Evolutionary conservation across 2,888 invertebrate species (phyloP), one percentile per base, ranked within the genome.

Genomic region (Tanytarsus gracilentus): DNA sequence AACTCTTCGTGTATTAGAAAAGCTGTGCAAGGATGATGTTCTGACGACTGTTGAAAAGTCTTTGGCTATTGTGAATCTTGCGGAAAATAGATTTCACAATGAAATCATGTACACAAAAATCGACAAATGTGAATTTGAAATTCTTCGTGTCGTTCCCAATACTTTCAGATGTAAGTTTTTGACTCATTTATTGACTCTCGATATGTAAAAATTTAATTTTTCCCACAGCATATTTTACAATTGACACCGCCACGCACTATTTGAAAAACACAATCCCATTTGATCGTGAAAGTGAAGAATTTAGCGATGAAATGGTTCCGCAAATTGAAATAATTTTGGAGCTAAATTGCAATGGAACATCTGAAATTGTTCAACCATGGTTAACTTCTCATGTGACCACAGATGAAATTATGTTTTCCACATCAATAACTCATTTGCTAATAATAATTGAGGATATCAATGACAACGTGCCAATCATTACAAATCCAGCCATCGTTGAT

Each of bases 381-480:
- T 25, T 50, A 55, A 9, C 25, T 2, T 11, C 23, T 50, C 14
- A 7, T 55, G 16, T 52, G 11, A 33, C 50, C 7, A 63, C 53
- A 5, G 56, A 65, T 3, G 67, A 68, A 53, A 68, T 69, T 48
- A 21, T 55, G 2, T 67, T 65, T 50, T 18, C 65, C 4, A 62
- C 65, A 23, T 64, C 65, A 29, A 60, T 63, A 9, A 68, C 66
- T 16, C 61, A 66, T 21, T 49, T 69, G 14, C 62, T 64, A 11
- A 53, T 69, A 4, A 64, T 66, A 11, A 64, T 69, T 9, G 64
- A 66, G n/a, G 69, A 69, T 61, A 63, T 67, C 7, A 69, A 69
- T 53, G 68, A 69, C 60, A 67, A 69, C 64, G 48, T 56, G 5
- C 69, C 69, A 3, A 61, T 66, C 44, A 68, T 69, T 59, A 62